A percentile compares a stretch with the other conserved stretches of the same genome.
phyloP scores from a whole-genome alignment of 64 coral and sea anemone species.

The Porites australiensis region DNA sequence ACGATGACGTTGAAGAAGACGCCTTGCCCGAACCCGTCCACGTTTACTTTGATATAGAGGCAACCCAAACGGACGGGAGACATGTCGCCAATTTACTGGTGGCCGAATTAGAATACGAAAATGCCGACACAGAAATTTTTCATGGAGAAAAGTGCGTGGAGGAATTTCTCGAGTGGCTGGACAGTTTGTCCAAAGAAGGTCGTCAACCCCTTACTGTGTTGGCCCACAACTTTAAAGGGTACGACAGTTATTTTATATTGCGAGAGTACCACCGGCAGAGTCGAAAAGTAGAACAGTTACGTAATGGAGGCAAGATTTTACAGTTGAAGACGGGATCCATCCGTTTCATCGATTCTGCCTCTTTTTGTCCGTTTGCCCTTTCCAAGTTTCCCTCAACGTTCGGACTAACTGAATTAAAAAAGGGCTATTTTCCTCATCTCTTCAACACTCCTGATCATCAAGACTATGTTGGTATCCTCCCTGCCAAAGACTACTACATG shows the following conservation, averaged over 20 bases:
- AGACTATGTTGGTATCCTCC: constrained; percentile 11
- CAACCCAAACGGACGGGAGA: constrained; percentile 22
- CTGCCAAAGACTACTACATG: not conserved
- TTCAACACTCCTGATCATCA: constrained; percentile 44
- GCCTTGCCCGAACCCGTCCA: not conserved
- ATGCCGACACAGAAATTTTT: constrained; percentile 14
- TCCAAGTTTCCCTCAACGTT: constrained; percentile 51
- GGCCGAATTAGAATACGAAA: not conserved
- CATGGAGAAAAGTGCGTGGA: not conserved
- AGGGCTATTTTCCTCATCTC: constrained; percentile 64
- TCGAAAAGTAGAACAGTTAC: not conserved
- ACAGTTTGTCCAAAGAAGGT: not conserved
- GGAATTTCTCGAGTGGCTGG: constrained; percentile 56
- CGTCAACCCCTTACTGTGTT: not conserved
- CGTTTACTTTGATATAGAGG: constrained; percentile 69
- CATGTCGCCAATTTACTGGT: constrained; percentile 48
- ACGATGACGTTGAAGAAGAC: not conserved
- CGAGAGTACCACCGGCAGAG: not conserved
- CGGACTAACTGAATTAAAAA: constrained; percentile 2
- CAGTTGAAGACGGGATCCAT: not conserved
- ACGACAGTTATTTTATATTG: constrained; percentile 32
- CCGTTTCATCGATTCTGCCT: not conserved
- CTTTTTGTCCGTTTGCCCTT: constrained; percentile 18
- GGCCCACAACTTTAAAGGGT: constrained; percentile 56
- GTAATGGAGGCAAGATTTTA: constrained; percentile 40